Evolutionary conservation across 1,140 invertebrate genomes (phyloP), one percentile per base, ranked within the genome.

Genomic region (Armadillidium nasatum): DNA sequence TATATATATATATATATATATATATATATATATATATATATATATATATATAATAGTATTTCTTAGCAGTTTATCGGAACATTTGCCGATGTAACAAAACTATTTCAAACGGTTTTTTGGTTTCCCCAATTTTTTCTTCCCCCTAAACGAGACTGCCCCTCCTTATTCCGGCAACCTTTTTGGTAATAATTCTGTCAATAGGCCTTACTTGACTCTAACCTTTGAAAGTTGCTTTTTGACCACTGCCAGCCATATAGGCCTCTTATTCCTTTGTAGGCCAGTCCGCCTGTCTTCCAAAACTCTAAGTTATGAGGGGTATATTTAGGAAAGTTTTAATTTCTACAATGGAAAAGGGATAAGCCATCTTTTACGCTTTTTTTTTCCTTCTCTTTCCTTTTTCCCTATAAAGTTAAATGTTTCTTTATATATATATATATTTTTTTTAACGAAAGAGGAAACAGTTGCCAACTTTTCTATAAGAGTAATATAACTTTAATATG

Each of bases 131-230:
- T 1, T 3, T 6, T 33, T 6, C 33, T 6, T 33, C 33, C 33
- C 33, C 33, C 33, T 6, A 33, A 33, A 33, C 1, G 33, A 33
- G 33, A 33, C 1, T 33, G 33, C 33, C 50, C 50, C 50, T 7
- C 19, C 19, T 60, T 60, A 60, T 60, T 60, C 19, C 19, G 50
- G 50, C 11, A 60, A 60, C 50, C 50, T 60, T 60, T 60, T 60
- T 60, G 50, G 50, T 19, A 60, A 60, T 60, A 60, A 60, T 60
- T 60, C 50, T 60, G 50, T 60, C 50, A 60, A 60, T 60, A 60
- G 50, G 50, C 50, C 50, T 60, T 60, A 60, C 50, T 60, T 60
- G 50, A 60, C 50, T 60, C 11, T 60, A 13, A 19, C 50, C 50
- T 19, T 60, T 60, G 50, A 19, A 60, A 19, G 33, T 33, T 60